These are phyloP conservation scores for Tholera decimalis DNA, from an alignment of 2,888 invertebrate genomes.

Conservation along the genomic window DNA sequence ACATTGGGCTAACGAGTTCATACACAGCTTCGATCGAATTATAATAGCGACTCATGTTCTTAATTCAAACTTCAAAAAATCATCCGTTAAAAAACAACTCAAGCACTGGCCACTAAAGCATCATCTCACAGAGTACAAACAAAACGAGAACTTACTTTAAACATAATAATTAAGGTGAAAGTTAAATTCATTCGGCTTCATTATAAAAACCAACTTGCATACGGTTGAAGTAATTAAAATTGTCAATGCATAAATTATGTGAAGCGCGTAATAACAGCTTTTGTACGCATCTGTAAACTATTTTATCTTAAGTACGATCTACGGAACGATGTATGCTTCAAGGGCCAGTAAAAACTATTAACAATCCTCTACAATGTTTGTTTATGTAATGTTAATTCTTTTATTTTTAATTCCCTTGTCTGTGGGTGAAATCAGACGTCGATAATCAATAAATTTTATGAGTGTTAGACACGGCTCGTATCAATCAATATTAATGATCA, in stretches of 20 bases:
- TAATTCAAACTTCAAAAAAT: conserved; percentile 32
- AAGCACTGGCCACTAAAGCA: conserved; percentile 40
- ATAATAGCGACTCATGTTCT: neutral
- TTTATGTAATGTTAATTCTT: conserved; percentile 68
- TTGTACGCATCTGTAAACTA: conserved; percentile 82
- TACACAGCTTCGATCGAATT: neutral
- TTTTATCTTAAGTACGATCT: conserved; percentile 81
- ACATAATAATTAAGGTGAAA: conserved; percentile 71
- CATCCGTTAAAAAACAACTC: conserved; percentile 6
- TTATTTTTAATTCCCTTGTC: conserved; percentile 81
- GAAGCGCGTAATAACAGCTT: conserved; percentile 81
- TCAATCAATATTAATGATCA: conserved; percentile 89
- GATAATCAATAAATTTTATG: conserved; percentile 86
- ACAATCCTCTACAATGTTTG: conserved; percentile 75
- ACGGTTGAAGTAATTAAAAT: conserved; percentile 79
- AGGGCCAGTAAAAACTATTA: conserved; percentile 78
- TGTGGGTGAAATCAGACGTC: conserved; percentile 81
- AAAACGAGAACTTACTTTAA: conserved; percentile 64
- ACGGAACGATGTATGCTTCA: conserved; percentile 64
- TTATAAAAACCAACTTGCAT: conserved; percentile 79
- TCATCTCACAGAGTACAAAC: conserved; percentile 54
- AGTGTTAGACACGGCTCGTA: conserved; percentile 87
- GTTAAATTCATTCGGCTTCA: conserved; percentile 72
- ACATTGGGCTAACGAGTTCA: neutral
- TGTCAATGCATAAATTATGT: conserved; percentile 85